Evolutionary conservation across 2,888 invertebrate species (phyloP).

Genomic region (Aplocera efformata): DNA sequence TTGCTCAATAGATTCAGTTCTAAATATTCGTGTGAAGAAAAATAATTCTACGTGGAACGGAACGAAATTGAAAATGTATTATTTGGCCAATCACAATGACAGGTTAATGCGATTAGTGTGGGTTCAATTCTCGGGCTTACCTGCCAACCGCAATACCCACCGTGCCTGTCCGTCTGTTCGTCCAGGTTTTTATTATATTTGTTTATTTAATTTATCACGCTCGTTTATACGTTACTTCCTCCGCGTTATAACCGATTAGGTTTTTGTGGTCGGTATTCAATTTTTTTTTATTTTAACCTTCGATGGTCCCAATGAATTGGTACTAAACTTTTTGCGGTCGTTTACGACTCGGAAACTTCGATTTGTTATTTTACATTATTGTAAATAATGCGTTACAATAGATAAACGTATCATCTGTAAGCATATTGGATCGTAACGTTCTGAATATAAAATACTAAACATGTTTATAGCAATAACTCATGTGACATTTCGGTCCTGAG

Average conservation of each 20-base stretch:
- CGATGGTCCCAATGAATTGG: constrained; percentile 50
- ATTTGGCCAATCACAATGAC: constrained; percentile 62
- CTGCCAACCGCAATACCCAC: constrained; percentile 62
- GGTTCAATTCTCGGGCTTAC: constrained; percentile 59
- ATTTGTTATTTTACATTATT: constrained; percentile 36
- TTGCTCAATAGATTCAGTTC: not conserved
- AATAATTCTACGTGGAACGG: constrained; percentile 35
- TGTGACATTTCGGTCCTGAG: constrained; percentile 60
- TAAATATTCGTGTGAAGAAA: constrained; percentile 11
- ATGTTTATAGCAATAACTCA: constrained; percentile 49
- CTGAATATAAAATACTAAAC: constrained; percentile 50
- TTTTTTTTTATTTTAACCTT: constrained; percentile 53
- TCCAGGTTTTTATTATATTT: constrained; percentile 68
- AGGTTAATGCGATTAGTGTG: constrained; percentile 76
- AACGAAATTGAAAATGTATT: constrained; percentile 68
- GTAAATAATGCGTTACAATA: constrained; percentile 7
- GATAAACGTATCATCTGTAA: constrained; percentile 4
- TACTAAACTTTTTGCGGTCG: constrained; percentile 56
- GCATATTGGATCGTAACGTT: constrained; percentile 28
- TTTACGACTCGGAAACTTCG: constrained; percentile 47
- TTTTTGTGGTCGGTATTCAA: constrained; percentile 66
- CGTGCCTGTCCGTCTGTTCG: constrained; percentile 54
- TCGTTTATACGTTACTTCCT: constrained; percentile 76
- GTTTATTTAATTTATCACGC: constrained; percentile 79
- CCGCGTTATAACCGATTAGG: constrained; percentile 66